A percentile compares a stretch with the other conserved stretches of the same genome.
These are phyloP conservation scores for human (Homo sapiens) DNA, from an alignment of 2,113 vertebrate genomes.

Conservation along the genomic window DNA sequence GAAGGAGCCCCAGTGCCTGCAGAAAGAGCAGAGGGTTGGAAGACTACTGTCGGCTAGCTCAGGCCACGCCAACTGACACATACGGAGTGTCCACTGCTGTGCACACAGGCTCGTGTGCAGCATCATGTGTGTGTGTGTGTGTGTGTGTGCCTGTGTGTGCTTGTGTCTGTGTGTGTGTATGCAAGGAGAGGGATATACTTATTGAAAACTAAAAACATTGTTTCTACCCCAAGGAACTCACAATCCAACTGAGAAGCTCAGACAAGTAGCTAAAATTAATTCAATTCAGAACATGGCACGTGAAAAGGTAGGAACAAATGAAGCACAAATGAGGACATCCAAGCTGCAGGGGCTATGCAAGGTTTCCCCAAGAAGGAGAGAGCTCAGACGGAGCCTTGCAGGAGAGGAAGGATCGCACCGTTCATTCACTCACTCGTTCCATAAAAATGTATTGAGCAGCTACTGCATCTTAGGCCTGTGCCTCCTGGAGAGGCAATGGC, in stretches of 20 bases:
- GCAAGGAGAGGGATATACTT: background rate
- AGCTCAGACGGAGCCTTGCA: background rate
- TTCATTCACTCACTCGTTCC: background rate
- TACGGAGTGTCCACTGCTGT: accelerated
- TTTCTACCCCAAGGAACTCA: background rate
- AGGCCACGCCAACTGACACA: background rate
- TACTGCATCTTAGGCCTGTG: background rate
- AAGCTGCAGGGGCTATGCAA: accelerated
- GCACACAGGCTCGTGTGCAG: accelerated
- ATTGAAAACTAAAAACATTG: background rate
- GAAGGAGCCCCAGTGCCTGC: background rate
- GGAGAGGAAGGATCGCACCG: background rate
- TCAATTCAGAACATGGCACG: background rate
- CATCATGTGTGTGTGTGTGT: accelerated
- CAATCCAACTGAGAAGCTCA: background rate
- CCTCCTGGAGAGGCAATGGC: background rate
- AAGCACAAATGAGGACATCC: background rate
- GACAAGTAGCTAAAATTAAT: background rate
- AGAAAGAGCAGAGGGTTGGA: background rate
- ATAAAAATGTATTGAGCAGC: background rate
- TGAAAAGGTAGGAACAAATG: background rate
- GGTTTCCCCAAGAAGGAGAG: background rate
- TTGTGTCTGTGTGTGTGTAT: background rate
- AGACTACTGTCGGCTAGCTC: background rate
- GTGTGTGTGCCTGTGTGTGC: background rate